Evolutionary conservation across 2,888 invertebrate species (phyloP), one percentile per base, ranked within the genome.

Genomic region (Aphodius sticticus): DNA sequence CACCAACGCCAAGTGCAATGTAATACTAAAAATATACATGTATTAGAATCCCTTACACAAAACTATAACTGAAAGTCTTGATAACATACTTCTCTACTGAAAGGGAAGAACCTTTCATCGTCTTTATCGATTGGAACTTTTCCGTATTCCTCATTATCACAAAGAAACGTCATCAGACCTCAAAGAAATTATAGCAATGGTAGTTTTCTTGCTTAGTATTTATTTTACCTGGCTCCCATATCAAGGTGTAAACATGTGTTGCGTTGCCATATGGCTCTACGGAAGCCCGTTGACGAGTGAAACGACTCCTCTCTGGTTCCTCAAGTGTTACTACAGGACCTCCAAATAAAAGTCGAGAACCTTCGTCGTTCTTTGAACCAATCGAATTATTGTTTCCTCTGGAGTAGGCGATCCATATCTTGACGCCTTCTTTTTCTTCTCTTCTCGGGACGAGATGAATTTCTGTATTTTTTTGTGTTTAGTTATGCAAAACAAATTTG

Each of bases 1-100:
- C 94, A 70, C 93, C 94, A 6, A 95, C 89, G 0, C 95, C 95
- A 75, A 95, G 84, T 9, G 93, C 91, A 77, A 95, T 86, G 86
- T 92, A 92, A 88, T 94, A 94, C 94, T 95, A 72, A 69, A 26
- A 82, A 82, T 88, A 76, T 69, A 37, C 7, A 53, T 35, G 69
- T 16, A 69, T 36, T n/a, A 16, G 2, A 26, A 6, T 69, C 14
- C 14, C 69, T 1, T 6, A 76, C 36, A 14, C 6, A 53, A 16
- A 35, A 12, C 16, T 69, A 4, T 76, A 69, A 35, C 26, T 1
- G 26, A 26, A 26, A 26, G 26, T 26, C n/a, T 16, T n/a, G n/a
- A n/a, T 16, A 80, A 81, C 15, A 69, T 69, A 80, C 82, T 82
- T 84, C 89, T 90, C 85, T 91, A 88, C 85, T 89, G 82, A 90